Evolutionary conservation across 2,888 invertebrate species (phyloP).

Genomic region (Dynastes tityus): DNA sequence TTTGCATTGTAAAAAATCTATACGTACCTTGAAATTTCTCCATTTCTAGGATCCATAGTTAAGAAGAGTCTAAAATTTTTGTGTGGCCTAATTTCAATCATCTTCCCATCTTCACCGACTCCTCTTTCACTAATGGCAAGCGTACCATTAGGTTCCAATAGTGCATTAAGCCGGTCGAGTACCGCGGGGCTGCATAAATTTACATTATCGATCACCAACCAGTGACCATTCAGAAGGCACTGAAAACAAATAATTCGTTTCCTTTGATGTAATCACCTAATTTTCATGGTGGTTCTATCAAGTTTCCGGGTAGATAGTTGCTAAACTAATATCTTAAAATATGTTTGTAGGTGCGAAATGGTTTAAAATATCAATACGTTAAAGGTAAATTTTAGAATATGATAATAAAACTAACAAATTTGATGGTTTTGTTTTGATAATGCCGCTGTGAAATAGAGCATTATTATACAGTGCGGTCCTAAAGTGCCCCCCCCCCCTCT

Average conservation of each 20-base stretch:
- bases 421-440: no score
- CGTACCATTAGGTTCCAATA: slow-evolving; percentile 94
- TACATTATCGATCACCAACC: slow-evolving; percentile 92
- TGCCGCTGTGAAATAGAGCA: no score
- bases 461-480: no score
- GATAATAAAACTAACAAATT: no score
- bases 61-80: slow-evolving; percentile 94
- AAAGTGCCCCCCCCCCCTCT: no score
- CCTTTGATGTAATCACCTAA: background rate
- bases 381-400: no score
- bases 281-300: background rate
- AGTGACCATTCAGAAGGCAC: slow-evolving; percentile 86
- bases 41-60: slow-evolving; percentile 94
- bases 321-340: no score
- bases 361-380: no score
- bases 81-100: slow-evolving; percentile 87
- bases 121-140: slow-evolving; percentile 94
- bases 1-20: no score
- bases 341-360: background rate
- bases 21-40: slow-evolving; percentile 89
- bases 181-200: slow-evolving; percentile 98
- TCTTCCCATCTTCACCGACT: slow-evolving; percentile 79
- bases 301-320: no score
- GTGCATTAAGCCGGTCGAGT: slow-evolving; percentile 94
- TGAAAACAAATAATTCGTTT: slow-evolving; percentile 63